Evolutionary conservation across 2,797 vertebrate species (phyloP), one percentile per base, ranked within the genome.

Genomic region (Siniperca scherzeri): DNA sequence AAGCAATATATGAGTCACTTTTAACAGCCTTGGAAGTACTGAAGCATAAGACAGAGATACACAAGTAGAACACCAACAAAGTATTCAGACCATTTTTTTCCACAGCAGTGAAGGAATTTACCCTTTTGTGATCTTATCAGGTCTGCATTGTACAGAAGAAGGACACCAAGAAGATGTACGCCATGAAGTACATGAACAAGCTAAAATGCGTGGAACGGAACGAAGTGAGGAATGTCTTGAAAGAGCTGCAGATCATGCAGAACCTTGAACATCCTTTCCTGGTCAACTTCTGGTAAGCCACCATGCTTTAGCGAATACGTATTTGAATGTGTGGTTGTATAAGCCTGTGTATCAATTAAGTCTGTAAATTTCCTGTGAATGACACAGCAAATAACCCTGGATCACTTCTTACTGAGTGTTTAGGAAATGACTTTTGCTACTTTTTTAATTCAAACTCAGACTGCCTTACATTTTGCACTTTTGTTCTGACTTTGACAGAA

Each of bases 161-260:
- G 3, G 99, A 99, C 89, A 99, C 98, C 0, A 99, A 99, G 96
- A 99, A 98, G 92, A 99, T 99, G 98, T 99, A 99, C 0, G 99
- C 99, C 50, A 99, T 99, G 99, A 99, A 99, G 92, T 99, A 99
- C 89, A 97, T 99, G 99, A 99, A 99, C 93, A 99, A 99, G 91
- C 96, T 97, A 0, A 98, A 98, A 82, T 99, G 99, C 0, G 96
- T 99, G 85, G 98, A 99, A 82, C 95, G 98, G 3, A 99, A 99
- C 0, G 99, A 99, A 96, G 98, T 99, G 75, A 96, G 97, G 65
- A 99, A 99, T 0, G 98, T 99, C 82, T 96, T 99, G 91, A 99
- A 99, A 85, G 99, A 99, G 90, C 94, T 99, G 77, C 98, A 99
- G 96, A 99, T 99, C 87, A 98, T 99, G 99, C 97, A 99, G 93